A percentile compares a stretch with the other conserved stretches of the same genome.
These are phyloP conservation scores for Penaeus vannamei DNA, from an alignment of 1,140 invertebrate species.

Conservation along the genomic window DNA sequence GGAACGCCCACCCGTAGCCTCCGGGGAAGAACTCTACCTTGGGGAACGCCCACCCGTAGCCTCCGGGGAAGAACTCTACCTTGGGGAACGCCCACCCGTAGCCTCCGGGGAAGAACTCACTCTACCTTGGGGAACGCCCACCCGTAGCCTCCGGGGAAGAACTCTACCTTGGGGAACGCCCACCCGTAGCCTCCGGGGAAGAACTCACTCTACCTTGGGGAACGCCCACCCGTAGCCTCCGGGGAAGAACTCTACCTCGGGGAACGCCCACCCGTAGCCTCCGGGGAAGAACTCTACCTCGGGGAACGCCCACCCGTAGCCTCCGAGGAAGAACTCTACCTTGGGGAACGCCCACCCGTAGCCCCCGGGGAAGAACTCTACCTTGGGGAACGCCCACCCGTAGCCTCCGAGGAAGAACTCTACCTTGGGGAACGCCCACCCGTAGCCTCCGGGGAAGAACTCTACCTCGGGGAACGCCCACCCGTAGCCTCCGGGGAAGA, in stretches of 20 bases:
- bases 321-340: conserved; percentile 63
- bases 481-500: conserved; percentile 66
- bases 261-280: conserved; percentile 66
- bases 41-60: conserved; percentile 66
- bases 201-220: no score
- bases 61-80: conserved; percentile 64
- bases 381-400: conserved; percentile 60
- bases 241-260: conserved; percentile 65
- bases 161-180: conserved; percentile 59
- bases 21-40: conserved; percentile 63
- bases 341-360: conserved; percentile 65
- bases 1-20: conserved; percentile 66
- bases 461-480: conserved; percentile 66
- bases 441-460: conserved; percentile 67
- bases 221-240: conserved; percentile 67
- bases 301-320: conserved; percentile 67
- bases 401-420: conserved; percentile 66
- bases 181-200: conserved; percentile 67
- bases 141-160: conserved; percentile 66
- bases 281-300: conserved; percentile 66
- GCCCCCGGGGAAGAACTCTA: conserved; percentile 66
- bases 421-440: conserved; percentile 60
- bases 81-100: conserved; percentile 65
- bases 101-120: conserved; percentile 65
- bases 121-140: no score